phyloP scores from a whole-genome alignment of 2,888 invertebrate genomes.

The Tholera decimalis region DNA sequence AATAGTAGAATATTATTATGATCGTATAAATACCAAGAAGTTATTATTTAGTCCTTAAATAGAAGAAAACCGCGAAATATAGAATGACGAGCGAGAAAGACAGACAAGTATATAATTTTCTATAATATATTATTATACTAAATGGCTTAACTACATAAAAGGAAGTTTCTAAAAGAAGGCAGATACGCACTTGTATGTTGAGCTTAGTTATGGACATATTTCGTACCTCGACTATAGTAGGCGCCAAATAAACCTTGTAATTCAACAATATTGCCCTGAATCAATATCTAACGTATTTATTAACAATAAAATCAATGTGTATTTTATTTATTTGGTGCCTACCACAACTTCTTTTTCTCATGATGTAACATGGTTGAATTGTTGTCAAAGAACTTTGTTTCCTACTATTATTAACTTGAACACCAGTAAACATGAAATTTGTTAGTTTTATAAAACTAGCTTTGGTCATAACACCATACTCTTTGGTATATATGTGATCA shows the following conservation, averaged over 20 bases:
- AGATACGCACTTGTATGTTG: conserved; percentile 48
- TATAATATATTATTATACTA: conserved; percentile 59
- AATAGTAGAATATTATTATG: conserved; percentile 42
- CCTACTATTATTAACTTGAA: neutral
- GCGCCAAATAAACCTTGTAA: too few relatives aligned
- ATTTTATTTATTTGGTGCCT: too few relatives aligned
- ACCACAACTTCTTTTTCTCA: conserved; percentile 3
- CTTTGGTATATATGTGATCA: conserved; percentile 30
- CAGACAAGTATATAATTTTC: conserved; percentile 56
- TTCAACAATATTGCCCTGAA: too few relatives aligned
- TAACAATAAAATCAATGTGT: too few relatives aligned
- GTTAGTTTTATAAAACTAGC: conserved; percentile 33
- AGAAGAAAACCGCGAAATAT: conserved; percentile 39
- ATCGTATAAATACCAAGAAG: conserved; percentile 55
- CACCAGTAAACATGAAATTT: neutral
- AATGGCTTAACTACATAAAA: conserved; percentile 53
- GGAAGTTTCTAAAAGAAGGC: conserved; percentile 48
- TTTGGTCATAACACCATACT: conserved; percentile 24
- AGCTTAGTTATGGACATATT: conserved; percentile 19
- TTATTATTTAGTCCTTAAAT: conserved; percentile 53
- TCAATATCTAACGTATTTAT: too few relatives aligned
- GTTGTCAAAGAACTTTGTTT: conserved; percentile 3
- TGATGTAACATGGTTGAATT: neutral
- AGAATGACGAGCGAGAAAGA: conserved; percentile 52
- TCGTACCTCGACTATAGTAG: neutral